A percentile compares a stretch with the other conserved stretches of the same genome.
Evolutionary conservation across 2,113 vertebrate genomes (phyloP).

Genomic region (Anser cygnoides): DNA sequence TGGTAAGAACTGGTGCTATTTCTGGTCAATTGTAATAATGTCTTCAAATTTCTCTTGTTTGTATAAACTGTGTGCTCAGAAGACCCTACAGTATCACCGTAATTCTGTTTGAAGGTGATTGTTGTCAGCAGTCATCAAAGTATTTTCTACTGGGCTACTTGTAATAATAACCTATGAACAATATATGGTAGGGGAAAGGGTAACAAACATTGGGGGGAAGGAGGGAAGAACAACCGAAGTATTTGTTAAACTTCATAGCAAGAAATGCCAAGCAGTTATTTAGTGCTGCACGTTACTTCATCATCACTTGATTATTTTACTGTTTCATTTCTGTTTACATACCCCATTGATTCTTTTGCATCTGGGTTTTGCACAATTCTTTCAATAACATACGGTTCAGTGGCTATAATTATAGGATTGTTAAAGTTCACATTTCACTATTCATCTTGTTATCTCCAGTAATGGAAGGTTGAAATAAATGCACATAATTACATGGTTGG

Average conservation of each 20-base stretch:
- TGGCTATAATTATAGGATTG: constrained; percentile 81
- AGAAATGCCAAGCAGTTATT: constrained; percentile 47
- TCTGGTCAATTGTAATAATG: background rate
- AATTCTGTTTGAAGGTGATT: background rate
- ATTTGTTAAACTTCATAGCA: constrained; percentile 58
- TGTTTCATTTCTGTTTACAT: constrained; percentile 78
- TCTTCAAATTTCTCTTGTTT: background rate
- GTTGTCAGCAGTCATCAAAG: background rate
- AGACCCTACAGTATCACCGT: background rate
- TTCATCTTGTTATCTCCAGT: constrained; percentile 82
- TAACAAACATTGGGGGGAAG: constrained; percentile 25
- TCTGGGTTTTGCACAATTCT: constrained; percentile 78
- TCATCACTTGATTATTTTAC: constrained; percentile 75
- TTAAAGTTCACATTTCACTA: constrained; percentile 80
- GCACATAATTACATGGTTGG: constrained; percentile 76
- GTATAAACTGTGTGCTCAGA: background rate
- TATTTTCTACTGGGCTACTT: constrained; percentile 20
- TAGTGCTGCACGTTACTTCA: constrained; percentile 66
- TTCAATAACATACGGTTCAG: constrained; percentile 77
- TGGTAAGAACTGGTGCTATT: background rate
- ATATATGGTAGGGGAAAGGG: constrained; percentile 4
- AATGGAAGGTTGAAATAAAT: constrained; percentile 80
- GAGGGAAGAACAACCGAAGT: background rate
- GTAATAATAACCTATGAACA: background rate
- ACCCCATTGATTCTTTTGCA: constrained; percentile 74